phyloP scores from a whole-genome alignment of 1,140 invertebrate genomes.

The Sitobion miscanthi region DNA sequence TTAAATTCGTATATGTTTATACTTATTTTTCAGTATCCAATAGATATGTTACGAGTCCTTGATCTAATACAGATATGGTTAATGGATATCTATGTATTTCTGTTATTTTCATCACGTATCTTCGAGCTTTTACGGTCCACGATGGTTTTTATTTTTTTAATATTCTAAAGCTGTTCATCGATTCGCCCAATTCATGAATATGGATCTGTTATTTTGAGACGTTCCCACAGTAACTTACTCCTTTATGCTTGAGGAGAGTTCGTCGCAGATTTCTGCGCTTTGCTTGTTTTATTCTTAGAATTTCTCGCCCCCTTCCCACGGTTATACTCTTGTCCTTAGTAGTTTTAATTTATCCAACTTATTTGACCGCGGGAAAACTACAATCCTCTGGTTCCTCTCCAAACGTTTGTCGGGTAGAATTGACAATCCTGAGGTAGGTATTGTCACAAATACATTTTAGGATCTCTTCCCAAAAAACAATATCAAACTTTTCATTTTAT shows the following conservation, averaged over 20 bases:
- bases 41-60: too few species aligned
- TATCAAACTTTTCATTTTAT: too few species aligned
- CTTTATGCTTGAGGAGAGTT: background rate
- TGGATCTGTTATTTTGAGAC: background rate
- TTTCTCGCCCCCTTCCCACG: background rate
- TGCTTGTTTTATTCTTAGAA: background rate
- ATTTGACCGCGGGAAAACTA: background rate
- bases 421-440: background rate
- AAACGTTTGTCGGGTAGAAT: background rate
- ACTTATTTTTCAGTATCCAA: background rate
- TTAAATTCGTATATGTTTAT: too few species aligned
- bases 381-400: background rate
- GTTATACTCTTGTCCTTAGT: background rate
- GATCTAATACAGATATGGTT: too few species aligned
- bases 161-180: background rate
- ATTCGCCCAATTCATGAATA: background rate
- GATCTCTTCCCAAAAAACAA: too few species aligned
- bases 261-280: background rate
- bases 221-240: background rate
- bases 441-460: background rate
- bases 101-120: background rate
- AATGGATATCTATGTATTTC: background rate
- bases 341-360: background rate
- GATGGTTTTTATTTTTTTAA: too few species aligned
- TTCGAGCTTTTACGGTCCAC: too few species aligned